Evolutionary conservation across 2,797 vertebrate species (phyloP).

Genomic region (Galagoides demidoff): DNA sequence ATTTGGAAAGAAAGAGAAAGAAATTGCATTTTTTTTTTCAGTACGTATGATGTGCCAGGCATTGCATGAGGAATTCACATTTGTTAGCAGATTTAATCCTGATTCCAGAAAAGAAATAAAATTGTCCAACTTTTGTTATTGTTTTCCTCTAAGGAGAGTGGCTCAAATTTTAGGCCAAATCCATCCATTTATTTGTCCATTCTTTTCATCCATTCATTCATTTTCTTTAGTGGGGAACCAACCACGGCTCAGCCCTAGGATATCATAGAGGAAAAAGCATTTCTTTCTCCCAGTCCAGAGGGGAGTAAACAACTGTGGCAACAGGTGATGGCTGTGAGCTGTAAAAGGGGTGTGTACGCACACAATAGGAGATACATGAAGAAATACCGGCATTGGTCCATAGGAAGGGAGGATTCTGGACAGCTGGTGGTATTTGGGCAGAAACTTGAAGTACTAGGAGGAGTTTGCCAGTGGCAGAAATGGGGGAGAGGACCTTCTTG

Average conservation of each 20-base stretch:
- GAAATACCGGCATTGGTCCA: background rate
- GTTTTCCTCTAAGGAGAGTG: background rate
- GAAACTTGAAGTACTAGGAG: background rate
- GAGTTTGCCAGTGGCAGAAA: background rate
- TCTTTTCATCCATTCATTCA: background rate
- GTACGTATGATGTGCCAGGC: background rate
- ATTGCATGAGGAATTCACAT: background rate
- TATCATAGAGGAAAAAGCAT: background rate
- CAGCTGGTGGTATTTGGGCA: background rate
- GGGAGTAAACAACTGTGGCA: background rate
- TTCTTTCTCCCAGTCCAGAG: background rate
- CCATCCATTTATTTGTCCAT: background rate
- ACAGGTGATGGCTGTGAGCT: rapidly evolving
- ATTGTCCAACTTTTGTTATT: background rate
- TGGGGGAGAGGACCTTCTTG: background rate
- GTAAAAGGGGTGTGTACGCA: no score
- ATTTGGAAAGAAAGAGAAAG: slow-evolving; percentile 3
- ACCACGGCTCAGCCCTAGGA: background rate
- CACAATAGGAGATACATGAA: background rate
- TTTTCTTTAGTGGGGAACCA: background rate
- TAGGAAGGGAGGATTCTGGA: background rate
- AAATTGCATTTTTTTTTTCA: background rate
- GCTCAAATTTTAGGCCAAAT: background rate
- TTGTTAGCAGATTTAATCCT: background rate
- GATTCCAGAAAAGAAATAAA: background rate